phyloP scores from a whole-genome alignment of 2,797 vertebrate genomes.

The Cryptoblepharus egeriae region DNA sequence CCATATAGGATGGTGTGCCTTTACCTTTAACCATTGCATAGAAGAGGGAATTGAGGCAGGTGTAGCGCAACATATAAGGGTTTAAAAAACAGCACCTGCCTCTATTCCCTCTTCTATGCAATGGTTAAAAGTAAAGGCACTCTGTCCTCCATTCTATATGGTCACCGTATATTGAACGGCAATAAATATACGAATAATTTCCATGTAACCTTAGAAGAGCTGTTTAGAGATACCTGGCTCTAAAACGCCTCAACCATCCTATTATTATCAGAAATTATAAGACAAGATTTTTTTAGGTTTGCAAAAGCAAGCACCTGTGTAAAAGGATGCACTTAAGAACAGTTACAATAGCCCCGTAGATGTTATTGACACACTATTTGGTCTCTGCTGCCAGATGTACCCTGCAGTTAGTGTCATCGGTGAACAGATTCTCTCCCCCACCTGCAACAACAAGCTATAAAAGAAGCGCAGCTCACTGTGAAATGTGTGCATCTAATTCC shows the following conservation, averaged over 20 bases:
- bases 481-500: not conserved
- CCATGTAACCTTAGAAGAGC: slow-evolving; percentile 1
- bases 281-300: not conserved
- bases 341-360: not conserved
- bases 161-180: slow-evolving; percentile 2
- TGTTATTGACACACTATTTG: slow-evolving; percentile 24
- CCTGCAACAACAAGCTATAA: not conserved
- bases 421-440: not conserved
- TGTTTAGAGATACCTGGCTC: slow-evolving; percentile 16
- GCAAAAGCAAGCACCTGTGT: not conserved
- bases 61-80: too few species aligned
- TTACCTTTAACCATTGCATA: too few species aligned
- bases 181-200: slow-evolving; percentile 15
- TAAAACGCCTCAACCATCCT: slow-evolving; percentile 9
- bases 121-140: too few species aligned
- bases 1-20: too few species aligned
- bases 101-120: too few species aligned
- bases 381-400: slow-evolving; percentile 33
- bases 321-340: slow-evolving; percentile 29
- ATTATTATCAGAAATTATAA: slow-evolving; percentile 39
- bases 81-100: too few species aligned
- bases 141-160: too few species aligned
- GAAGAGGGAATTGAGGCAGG: too few species aligned
- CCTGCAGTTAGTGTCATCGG: slow-evolving; percentile 24
- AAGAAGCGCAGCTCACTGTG: not conserved